phyloP scores from a whole-genome alignment of 2,113 vertebrate species.

The Nyctibius bracteatus region DNA sequence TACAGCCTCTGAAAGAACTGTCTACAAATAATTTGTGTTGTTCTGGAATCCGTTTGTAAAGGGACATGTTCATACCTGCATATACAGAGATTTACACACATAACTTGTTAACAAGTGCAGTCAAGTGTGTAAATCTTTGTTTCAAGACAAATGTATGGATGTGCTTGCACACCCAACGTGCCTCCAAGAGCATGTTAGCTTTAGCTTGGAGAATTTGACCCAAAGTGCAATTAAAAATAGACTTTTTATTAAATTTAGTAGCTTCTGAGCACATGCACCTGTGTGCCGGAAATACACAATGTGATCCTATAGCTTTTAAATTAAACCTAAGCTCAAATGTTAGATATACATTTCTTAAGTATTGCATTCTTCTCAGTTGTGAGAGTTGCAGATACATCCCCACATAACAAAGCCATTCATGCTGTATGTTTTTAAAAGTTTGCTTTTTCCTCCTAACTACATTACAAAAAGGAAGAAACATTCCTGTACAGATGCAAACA shows the following conservation, averaged over 20 bases:
- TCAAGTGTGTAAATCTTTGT: not conserved
- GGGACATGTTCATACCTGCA: accelerated
- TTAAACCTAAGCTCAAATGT: not conserved
- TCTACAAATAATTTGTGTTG: not conserved
- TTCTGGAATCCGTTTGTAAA: not conserved
- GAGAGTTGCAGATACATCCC: not conserved
- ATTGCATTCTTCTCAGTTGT: accelerated
- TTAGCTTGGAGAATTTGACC: not conserved
- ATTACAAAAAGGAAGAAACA: not conserved
- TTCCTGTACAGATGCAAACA: not conserved
- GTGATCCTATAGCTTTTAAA: not conserved
- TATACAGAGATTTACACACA: not conserved
- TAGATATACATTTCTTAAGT: not conserved
- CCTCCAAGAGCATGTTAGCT: accelerated
- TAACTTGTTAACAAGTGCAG: not conserved
- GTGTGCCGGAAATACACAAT: not conserved
- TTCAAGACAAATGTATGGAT: not conserved
- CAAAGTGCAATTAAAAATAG: not conserved
- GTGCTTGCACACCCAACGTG: accelerated
- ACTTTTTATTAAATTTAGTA: not conserved
- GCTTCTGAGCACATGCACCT: not conserved
- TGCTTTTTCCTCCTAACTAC: not conserved
- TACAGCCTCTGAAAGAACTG: not conserved
- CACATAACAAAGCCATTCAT: not conserved
- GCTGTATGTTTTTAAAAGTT: not conserved